These are phyloP conservation scores for Parazoanthus darwini DNA, from an alignment of 92 coral and sea anemone genomes.

Conservation along the genomic window DNA sequence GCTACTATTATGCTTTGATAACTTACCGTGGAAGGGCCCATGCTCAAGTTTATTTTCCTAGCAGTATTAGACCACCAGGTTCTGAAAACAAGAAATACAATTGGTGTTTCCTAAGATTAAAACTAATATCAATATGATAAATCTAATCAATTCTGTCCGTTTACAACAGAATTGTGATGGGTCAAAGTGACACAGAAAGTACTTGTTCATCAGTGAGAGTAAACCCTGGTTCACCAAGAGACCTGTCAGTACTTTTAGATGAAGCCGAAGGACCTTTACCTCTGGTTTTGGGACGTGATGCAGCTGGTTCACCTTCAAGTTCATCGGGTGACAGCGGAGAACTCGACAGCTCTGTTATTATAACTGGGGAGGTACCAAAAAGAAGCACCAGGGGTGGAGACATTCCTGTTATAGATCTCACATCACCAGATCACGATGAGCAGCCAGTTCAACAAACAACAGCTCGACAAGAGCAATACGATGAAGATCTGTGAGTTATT, in stretches of 20 bases:
- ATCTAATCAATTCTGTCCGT: neutral
- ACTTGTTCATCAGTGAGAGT: slow-evolving; percentile 88
- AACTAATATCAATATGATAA: neutral
- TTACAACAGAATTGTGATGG: slow-evolving; percentile 56
- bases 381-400: slow-evolving; percentile 52
- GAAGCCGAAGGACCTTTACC: slow-evolving; percentile 55
- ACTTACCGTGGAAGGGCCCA: no score
- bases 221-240: slow-evolving; percentile 88
- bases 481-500: neutral
- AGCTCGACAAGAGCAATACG: neutral
- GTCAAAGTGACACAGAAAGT: slow-evolving; percentile 93
- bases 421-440: slow-evolving; percentile 85
- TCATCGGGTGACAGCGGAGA: slow-evolving; percentile 83
- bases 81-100: no score
- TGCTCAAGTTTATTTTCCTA: no score
- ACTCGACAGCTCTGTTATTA: slow-evolving; percentile 62
- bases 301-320: slow-evolving; percentile 64
- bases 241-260: slow-evolving; percentile 70
- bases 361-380: slow-evolving; percentile 69
- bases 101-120: no score
- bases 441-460: neutral
- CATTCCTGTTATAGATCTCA: slow-evolving; percentile 93
- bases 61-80: no score
- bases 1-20: no score
- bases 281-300: slow-evolving; percentile 42